phyloP scores from a whole-genome alignment of 2,797 vertebrate genomes.

The Brachyalestes nurse region DNA sequence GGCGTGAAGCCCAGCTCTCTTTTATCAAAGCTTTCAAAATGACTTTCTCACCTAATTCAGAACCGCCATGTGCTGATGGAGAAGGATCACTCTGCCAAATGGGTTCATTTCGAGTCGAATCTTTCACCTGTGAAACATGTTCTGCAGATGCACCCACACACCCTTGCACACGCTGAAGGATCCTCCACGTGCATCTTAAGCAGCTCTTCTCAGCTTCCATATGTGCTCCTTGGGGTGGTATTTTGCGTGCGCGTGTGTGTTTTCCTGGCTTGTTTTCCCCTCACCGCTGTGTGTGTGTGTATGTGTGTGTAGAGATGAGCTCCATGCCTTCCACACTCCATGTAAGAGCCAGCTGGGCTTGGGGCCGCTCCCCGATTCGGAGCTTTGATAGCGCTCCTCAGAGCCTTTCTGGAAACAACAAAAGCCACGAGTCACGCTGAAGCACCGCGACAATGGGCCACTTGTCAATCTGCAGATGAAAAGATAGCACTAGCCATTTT shows the following conservation, averaged over 20 bases:
- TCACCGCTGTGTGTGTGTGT: background rate
- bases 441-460: slow-evolving; percentile 77
- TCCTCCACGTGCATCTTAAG: slow-evolving; percentile 9
- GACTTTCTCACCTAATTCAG: slow-evolving; percentile 71
- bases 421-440: slow-evolving; percentile 69
- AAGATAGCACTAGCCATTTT: slow-evolving; percentile 73
- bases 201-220: background rate
- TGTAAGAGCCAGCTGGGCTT: slow-evolving; percentile 77
- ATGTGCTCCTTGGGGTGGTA: slow-evolving; percentile 9
- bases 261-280: slow-evolving; percentile 5
- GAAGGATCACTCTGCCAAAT: slow-evolving; percentile 69
- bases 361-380: slow-evolving; percentile 73
- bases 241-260: background rate
- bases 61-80: slow-evolving; percentile 64
- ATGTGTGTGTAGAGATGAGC: slow-evolving; percentile 67
- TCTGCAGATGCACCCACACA: slow-evolving; percentile 28
- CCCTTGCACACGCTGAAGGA: slow-evolving; percentile 33
- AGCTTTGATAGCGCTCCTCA: slow-evolving; percentile 76
- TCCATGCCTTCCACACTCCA: slow-evolving; percentile 71
- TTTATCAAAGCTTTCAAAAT: slow-evolving; percentile 66
- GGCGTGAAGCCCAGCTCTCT: slow-evolving; percentile 65
- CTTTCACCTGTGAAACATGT: slow-evolving; percentile 45
- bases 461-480: slow-evolving; percentile 81
- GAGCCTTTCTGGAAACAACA: slow-evolving; percentile 73
- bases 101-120: slow-evolving; percentile 69